A percentile compares a stretch with the other conserved stretches of the same genome.
phyloP scores from a whole-genome alignment of 92 coral and sea anemone species.

The Phenganax subtilis region DNA sequence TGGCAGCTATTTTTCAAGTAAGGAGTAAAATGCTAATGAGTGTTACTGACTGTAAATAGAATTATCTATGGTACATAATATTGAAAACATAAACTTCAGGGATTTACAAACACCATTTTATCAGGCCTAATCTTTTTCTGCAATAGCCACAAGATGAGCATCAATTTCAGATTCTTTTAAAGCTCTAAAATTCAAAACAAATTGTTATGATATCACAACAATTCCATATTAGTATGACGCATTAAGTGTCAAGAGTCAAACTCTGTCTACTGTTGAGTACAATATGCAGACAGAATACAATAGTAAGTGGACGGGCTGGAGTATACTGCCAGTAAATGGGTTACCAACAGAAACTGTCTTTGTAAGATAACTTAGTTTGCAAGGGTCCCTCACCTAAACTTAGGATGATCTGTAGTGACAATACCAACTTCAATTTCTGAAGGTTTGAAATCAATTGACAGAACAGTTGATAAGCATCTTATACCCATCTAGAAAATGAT shows the following conservation, averaged over 20 bases:
- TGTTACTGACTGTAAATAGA: too few species aligned
- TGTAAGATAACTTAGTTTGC: neutral
- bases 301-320: too few species aligned
- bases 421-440: conserved; percentile 97
- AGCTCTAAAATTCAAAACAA: conserved; percentile 51
- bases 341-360: neutral
- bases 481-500: conserved; percentile 72
- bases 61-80: neutral
- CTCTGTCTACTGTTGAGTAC: too few species aligned
- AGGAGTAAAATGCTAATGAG: too few species aligned
- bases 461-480: conserved; percentile 81
- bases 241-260: too few species aligned
- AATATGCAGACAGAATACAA: too few species aligned
- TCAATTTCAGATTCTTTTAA: conserved; percentile 93
- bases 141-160: conserved; percentile 90
- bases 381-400: conserved; percentile 60
- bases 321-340: too few species aligned
- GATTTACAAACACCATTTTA: neutral
- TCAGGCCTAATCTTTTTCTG: conserved; percentile 74
- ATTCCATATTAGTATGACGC: too few species aligned
- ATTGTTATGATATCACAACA: neutral
- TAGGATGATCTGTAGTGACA: conserved; percentile 79
- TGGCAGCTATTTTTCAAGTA: neutral
- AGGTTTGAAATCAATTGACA: conserved; percentile 96
- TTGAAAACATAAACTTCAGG: neutral